Percentiles rank a stretch among this genome's conserved stretches.
Evolutionary conservation across 2,113 vertebrate species (phyloP).

Genomic region (Coracopsis vasa): DNA sequence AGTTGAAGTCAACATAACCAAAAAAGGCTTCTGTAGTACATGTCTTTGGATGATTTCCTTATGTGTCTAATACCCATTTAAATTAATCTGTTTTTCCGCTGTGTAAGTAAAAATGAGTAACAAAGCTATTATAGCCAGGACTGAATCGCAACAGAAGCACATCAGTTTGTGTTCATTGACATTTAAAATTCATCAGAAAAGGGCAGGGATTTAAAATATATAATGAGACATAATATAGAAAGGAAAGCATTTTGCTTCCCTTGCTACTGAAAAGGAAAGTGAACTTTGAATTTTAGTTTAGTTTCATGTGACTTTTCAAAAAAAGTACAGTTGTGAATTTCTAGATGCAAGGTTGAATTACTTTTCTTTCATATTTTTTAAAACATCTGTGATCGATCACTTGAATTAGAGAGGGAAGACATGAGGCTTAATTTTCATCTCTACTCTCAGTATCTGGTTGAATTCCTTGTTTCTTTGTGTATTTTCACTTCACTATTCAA

Average conservation of each 20-base stretch:
- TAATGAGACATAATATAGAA: not conserved
- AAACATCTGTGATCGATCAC: not conserved
- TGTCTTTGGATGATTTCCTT: not conserved
- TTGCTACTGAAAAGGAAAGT: not conserved
- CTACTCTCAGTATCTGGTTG: not conserved
- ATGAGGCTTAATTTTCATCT: not conserved
- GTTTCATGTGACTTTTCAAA: not conserved
- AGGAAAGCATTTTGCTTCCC: not conserved
- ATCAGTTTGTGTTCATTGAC: not conserved
- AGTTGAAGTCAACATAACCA: constrained; percentile 39
- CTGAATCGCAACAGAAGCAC: not conserved
- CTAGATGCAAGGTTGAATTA: not conserved
- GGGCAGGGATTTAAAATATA: not conserved
- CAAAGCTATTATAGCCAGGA: not conserved
- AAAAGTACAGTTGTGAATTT: not conserved
- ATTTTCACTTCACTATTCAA: not conserved
- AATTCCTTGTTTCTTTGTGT: not conserved
- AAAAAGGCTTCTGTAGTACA: constrained; percentile 24
- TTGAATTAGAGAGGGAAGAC: not conserved
- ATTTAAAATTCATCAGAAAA: not conserved
- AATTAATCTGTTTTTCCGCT: not conserved
- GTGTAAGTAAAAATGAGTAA: not conserved
- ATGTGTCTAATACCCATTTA: not conserved
- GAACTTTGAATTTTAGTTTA: not conserved
- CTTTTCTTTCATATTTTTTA: not conserved